Evolutionary conservation across 2,797 vertebrate species (phyloP), one percentile per base, ranked within the genome.

Genomic region (Poeciliopsis infans): DNA sequence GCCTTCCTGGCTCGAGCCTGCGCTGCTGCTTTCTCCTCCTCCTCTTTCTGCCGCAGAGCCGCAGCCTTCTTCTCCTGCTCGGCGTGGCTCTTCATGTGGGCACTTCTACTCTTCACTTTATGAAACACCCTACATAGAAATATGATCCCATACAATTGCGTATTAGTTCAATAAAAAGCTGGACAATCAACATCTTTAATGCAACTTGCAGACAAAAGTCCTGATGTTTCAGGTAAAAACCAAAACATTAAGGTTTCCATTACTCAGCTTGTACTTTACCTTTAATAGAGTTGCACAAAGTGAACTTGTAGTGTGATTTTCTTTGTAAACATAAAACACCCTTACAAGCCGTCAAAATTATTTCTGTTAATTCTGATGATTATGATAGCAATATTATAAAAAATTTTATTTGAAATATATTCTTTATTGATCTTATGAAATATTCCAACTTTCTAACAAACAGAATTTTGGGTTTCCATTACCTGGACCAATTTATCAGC

Each of bases 21-120:
- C 0, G 85, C 91, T 0, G 88, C 94, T 0, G 90, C 95, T 0
- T 93, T 95, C 0, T 94, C 95, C 81, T 96, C 96, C 33, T 93
- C 94, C 87, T 97, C 94, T 16, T 90, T 96, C 86, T 94, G 95
- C 71, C 92, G 95, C 91, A 96, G 94, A 0, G 97, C 97, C 0
- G 97, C 97, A 0, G 96, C 96, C 91, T 98, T 98, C 94, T 98
- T 98, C 90, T 98, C 97, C 93, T 98, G 97, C 89, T 98, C 97
- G 0, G 97, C 96, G 0, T 98, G 97, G 89, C 97, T 98, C 86
- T 99, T 99, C 98, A 98, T 99, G 94, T 98, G 97, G 8, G 97
- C 97, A 0, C 97, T 98, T 80, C 97, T 97, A 87, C 98, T 99
- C 93, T 99, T 99, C 89, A 98, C 97, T 93, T 98, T 98, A 88